Evolutionary conservation across 2,797 vertebrate species (phyloP), one percentile per base, ranked within the genome.

Genomic region (Melanotaenia maccullochi): DNA sequence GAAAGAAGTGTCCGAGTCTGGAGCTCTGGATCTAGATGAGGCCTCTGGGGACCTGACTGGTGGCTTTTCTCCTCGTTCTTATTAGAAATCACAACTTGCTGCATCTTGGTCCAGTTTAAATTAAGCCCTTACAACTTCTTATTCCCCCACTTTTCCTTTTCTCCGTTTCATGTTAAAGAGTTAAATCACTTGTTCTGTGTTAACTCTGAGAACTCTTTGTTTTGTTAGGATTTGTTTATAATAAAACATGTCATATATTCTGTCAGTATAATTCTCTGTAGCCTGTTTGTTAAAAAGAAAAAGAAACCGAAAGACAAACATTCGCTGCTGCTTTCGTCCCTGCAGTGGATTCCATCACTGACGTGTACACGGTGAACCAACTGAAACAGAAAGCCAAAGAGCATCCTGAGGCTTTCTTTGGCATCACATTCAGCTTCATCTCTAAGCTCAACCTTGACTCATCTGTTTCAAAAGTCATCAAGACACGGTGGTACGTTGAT

Each of bases 381-480:
- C 86, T 98, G 86, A 97, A 96, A 87, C 77, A 83, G 75, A 96
- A 90, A 89, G 89, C 90, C 79, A 90, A 90, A 22, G 94, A 95
- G 66, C 92, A 76, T n/a, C 69, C 91, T 0, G 94, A 94, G 9
- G 91, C 89, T 36, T 81, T 96, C 79, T 97, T 95, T 56, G 96
- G 96, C 60, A 93, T 99, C 79, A 93, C 95, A 47, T 99, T 96
- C 80, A 95, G 95, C 84, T 97, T 96, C 86, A 93, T 99, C 86
- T 96, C 97, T 76, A 93, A 84, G 40, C 88, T 99, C 44, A 95
- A 96, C 82, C 93, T 99, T 13, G 95, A 98, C 75, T 94, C 93
- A 1, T 95, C 94, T 18, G 44, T 91, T 65, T 90, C 93, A 35
- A 97, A 94, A 90, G 92, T 97, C 57, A 94, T 97, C 90, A 93